These are phyloP conservation scores for Venusia cambrica DNA, from an alignment of 2,888 invertebrate species.

Conservation along the genomic window DNA sequence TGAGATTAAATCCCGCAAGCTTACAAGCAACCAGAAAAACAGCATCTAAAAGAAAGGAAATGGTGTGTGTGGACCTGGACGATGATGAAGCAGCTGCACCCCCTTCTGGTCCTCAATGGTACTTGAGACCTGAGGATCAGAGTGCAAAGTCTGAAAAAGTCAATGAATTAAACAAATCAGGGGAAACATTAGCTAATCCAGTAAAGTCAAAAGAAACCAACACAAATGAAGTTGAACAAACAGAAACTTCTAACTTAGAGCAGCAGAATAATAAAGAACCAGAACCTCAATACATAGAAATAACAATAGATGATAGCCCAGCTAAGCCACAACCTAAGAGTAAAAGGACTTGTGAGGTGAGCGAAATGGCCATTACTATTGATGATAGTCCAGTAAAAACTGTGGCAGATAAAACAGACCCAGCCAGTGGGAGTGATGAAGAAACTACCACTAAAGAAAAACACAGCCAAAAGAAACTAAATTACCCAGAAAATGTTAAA, in stretches of 20 bases:
- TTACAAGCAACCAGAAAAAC: conserved; percentile 1
- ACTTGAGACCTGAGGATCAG: conserved; percentile 64
- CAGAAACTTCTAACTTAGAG: conserved; percentile 10
- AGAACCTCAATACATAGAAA: conserved; percentile 54
- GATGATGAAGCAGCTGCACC: conserved; percentile 51
- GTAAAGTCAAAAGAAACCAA: too few species aligned
- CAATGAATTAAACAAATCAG: conserved; percentile 1
- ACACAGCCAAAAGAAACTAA: conserved; percentile 63
- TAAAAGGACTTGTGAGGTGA: conserved; percentile 42
- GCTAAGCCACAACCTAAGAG: conserved; percentile 44
- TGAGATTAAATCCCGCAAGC: conserved; percentile 2
- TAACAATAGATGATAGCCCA: conserved; percentile 72
- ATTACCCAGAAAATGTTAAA: conserved; percentile 46
- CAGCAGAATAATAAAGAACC: conserved; percentile 63
- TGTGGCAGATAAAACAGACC: conserved; percentile 27
- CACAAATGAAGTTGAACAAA: not conserved
- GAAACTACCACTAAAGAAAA: conserved; percentile 30
- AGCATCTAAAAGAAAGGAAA: conserved; percentile 27
- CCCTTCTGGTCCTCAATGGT: conserved; percentile 58
- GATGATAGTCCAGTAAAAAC: conserved; percentile 66
- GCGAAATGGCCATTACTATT: conserved; percentile 58
- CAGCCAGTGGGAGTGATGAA: conserved; percentile 38
- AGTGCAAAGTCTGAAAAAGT: too few species aligned
- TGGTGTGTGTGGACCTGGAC: conserved; percentile 62
- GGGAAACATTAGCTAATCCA: conserved; percentile 2